Evolutionary conservation across 53 echinoderm and acorn worm species (phyloP), one percentile per base, ranked within the genome.

Genomic region (Paracentrotus lividus): DNA sequence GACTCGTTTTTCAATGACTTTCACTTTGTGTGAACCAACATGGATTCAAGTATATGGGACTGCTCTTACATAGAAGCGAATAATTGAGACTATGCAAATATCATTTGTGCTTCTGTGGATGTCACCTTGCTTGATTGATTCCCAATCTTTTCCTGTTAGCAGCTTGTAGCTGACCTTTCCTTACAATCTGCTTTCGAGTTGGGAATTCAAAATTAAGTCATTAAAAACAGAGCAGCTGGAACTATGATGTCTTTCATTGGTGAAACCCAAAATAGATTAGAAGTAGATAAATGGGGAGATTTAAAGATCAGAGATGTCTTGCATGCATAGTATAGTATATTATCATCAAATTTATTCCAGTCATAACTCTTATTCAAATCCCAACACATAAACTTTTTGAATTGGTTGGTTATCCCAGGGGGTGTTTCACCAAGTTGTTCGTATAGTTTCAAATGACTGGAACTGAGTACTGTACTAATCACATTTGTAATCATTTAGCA

Each of bases 11-110:
- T n/a, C 49, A 56, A 5, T 47, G 81, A 81, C 47, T 81, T 81
- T 81, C 45, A 33, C 24, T 29, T 86, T 7, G 10, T 45, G 43
- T 34, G 21, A 86, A 36, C 86, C n/a, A 55, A 86, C 56, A 86
- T 86, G 45, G 13, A 65, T 64, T 44, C 45, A n/a, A 65, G 89
- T 40, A 27, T 43, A 86, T 81, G n/a, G 81, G 81, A 77, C 81
- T n/a, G 45, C 8, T 6, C 47, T 72, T 18, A 38, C 10, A 20
- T 5, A 1, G 32, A 42, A 72, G 36, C 38, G 21, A 72, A 40
- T 40, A 72, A 16, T 40, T 72, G 72, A 20, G 64, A 27, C 64
- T 64, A 64, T 64, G 29, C 29, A 29, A 64, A 64, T 0, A 64
- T 64, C 4, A 7, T 4, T 23, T 59, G 52, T 52, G 15, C 52